phyloP scores from a whole-genome alignment of 1,140 invertebrate genomes.

The Hesperophylax magnus region DNA sequence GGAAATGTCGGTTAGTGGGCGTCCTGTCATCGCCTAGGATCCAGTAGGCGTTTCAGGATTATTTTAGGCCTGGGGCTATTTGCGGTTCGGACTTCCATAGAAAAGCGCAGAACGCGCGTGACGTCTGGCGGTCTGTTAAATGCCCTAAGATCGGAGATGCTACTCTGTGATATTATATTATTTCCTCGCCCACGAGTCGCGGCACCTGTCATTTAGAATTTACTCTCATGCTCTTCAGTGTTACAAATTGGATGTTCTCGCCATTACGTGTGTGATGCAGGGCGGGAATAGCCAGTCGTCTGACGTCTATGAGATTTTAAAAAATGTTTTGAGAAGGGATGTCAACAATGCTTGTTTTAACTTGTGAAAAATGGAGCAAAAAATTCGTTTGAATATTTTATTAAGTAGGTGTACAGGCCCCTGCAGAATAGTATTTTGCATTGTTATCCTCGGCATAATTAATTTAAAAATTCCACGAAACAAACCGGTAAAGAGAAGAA shows the following conservation, averaged over 20 bases:
- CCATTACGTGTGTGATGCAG: not conserved
- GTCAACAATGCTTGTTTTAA: too few species aligned
- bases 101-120: not conserved
- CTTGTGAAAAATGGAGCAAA: too few species aligned
- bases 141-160: slow-evolving; percentile 6
- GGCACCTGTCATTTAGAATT: slow-evolving; percentile 35
- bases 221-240: slow-evolving; percentile 14
- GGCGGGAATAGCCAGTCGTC: not conserved
- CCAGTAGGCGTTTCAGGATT: slow-evolving; percentile 20
- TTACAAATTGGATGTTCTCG: slow-evolving; percentile 6
- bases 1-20: too few species aligned
- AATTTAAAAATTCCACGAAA: too few species aligned
- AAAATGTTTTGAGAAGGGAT: not conserved
- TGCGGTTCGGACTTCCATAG: slow-evolving; percentile 14
- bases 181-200: slow-evolving; percentile 15
- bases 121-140: slow-evolving; percentile 1
- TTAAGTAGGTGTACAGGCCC: too few species aligned
- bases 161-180: not conserved
- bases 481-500: too few species aligned
- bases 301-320: not conserved
- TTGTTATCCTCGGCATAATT: too few species aligned
- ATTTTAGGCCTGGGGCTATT: slow-evolving; percentile 6
- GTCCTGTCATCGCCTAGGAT: slow-evolving; percentile 15
- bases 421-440: too few species aligned
- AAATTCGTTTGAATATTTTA: too few species aligned